Evolutionary conservation across 2,797 vertebrate genomes (phyloP).

Genomic region (Urosaurus nigricauda): DNA sequence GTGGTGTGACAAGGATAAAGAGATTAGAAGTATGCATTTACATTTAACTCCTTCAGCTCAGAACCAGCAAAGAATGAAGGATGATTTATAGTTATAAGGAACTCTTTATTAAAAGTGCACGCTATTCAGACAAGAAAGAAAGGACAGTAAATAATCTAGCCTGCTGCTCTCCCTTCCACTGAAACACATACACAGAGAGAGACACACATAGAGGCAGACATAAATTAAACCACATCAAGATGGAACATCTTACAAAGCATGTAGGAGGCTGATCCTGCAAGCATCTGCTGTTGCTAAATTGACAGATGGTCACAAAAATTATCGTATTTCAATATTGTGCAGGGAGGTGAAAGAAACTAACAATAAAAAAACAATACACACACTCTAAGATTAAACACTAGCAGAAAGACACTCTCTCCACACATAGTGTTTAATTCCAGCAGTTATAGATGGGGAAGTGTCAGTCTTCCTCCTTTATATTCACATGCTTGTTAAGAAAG

Average conservation of each 20-base stretch:
- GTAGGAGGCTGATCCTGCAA: not conserved
- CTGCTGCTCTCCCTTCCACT: not conserved
- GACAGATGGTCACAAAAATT: not conserved
- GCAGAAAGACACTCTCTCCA: too few relatives aligned
- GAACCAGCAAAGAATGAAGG: constrained; percentile 60
- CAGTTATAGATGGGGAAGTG: too few relatives aligned
- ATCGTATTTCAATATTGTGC: not conserved
- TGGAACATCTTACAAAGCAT: not conserved
- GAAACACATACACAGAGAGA: not conserved
- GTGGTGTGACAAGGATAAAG: constrained; percentile 87
- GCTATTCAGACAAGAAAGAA: not conserved
- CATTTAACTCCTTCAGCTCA: constrained; percentile 77
- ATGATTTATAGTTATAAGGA: not conserved
- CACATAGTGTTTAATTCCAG: too few relatives aligned
- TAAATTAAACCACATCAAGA: not conserved
- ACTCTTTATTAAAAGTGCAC: not conserved
- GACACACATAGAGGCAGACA: not conserved
- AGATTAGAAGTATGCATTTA: constrained; percentile 82
- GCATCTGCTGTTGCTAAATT: not conserved
- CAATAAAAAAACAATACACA: not conserved
- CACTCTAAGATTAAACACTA: not conserved
- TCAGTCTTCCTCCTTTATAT: too few relatives aligned
- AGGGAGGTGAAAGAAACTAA: not conserved
- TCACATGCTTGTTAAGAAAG: too few relatives aligned
- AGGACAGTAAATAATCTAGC: not conserved